Base-by-base conservation (phyloP, 2,113 vertebrate species). In the Pygoscelis antarcticus region DNA sequence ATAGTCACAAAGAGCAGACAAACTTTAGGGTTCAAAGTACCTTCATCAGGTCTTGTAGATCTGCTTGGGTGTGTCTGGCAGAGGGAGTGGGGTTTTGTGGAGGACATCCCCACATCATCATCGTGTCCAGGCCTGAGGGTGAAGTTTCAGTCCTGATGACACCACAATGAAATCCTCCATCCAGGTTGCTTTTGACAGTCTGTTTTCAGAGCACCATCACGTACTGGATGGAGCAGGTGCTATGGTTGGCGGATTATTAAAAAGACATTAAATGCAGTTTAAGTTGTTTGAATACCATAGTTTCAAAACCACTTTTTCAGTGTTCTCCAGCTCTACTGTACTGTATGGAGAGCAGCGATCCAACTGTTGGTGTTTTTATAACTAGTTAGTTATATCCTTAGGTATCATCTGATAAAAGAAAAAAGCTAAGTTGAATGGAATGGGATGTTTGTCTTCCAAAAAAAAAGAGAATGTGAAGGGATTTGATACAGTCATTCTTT, bases 21-120 rank as follows among this genome's bases (percentile, higher is more conserved):
- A 82, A n/a, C n/a, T 19, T 36, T 27, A 40, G 51, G 10, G 34
- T 40, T 87, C 10, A 4, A 16, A 51, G 20, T 57, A 44, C 38
- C 34, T 70, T 78, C 44, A 32, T 58, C 18, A 21, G 16, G 23
- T 66, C 55, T 46, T 21, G 36, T 25, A 51, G 38, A 36, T 75
- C 19, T 90, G 19, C n/a, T 66, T 46, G 61, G 8, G 5, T 27
- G 10, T 29, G 21, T 51, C 20, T 20, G 46, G 16, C 20, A 61
- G 23, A 15, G 20, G 14, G 55, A 68, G 36, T 16, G 11, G 21
- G 20, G 7, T 54, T 75, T 84, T 58, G 4, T 44, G 60, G 23
- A 62, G 23, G 21, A 30, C 30, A 23, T 10, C 9, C 34, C 44
- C 44, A 26, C 27, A 2, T 32, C 0, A 0, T 49, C 0, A 0